Base-by-base conservation (phyloP, 2,888 invertebrate genomes). In the Cheilosia urbana region DNA sequence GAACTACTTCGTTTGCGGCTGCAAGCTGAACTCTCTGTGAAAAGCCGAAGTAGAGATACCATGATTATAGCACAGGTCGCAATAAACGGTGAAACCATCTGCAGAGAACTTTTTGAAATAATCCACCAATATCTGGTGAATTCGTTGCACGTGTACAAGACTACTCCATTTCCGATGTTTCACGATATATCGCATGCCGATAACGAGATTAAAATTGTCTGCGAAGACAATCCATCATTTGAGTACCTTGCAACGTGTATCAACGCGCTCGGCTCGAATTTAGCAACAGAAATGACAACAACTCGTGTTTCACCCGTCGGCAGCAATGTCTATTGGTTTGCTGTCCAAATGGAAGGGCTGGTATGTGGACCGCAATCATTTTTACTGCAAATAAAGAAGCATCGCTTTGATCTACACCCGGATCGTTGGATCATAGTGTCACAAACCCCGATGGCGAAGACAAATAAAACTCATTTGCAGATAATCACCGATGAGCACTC, bases 401-500 rank as follows among this genome's bases (percentile, higher is more conserved):
- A 89, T 47, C 82, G 82, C 17, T 73, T 87, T 17, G 87, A 82
- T 37, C 49, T 89, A 6, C 53, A 66, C 2, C 72, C 87, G 0
- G 82, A 88, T 19, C 75, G 73, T 17, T 89, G 89, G 89, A 87
- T 88, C 34, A 68, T 88, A 1, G 82, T 77, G 1, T 57, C 63
- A 0, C 88, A 88, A 34, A 76, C 82, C 2, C 83, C 87, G 0
- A 71, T 53, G 21, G 4, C 51, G 11, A 47, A 73, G 13, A 51
- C 51, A 19, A 60, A 73, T 1, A 73, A 80, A 66, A 88, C 88
- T 0, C 69, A 85, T 66, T 88, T 88, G 40, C 83, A 87, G 11
- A 87, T 89, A 21, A 49, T 89, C 15, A 51, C 87, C 9, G 88
- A 89, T 42, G 88, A 89, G 58, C 85, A 83, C 13, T 89, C 89